These are phyloP conservation scores for Sycophila sp. DNA, from an alignment of 1,140 invertebrate genomes.

Conservation along the genomic window DNA sequence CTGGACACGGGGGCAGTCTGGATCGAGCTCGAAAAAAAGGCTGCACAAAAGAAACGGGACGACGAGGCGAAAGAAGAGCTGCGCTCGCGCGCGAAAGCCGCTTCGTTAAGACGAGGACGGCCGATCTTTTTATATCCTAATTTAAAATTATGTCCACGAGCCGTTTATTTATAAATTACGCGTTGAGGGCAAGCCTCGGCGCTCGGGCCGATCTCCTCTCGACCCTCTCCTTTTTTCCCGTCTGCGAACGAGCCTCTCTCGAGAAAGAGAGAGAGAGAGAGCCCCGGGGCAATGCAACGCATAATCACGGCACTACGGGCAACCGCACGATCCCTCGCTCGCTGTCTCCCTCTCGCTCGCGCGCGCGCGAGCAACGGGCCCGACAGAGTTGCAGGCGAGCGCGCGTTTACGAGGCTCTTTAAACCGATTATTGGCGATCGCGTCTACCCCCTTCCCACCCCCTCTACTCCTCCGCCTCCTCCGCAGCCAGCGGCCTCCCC, in stretches of 20 bases:
- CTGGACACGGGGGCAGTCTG: too few species aligned
- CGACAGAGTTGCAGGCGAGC: conserved; percentile 35
- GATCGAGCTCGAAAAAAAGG: too few species aligned
- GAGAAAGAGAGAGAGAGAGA: neutral
- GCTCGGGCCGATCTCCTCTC: neutral
- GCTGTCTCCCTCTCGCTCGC: neutral
- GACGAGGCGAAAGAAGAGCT: too few species aligned
- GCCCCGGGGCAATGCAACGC: neutral
- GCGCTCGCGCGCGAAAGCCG: neutral
- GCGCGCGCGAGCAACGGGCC: neutral
- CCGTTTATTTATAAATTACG: conserved; percentile 34
- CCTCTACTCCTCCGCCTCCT: neutral
- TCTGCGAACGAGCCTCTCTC: neutral
- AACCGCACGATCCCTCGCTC: conserved; percentile 1
- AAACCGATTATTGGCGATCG: conserved; percentile 43
- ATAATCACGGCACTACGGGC: conserved; percentile 5
- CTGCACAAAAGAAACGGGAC: too few species aligned
- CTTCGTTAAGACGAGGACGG: neutral
- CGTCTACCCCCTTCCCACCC: neutral
- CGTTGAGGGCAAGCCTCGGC: neutral
- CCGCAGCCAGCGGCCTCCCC: too few species aligned
- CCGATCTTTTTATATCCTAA: conserved; percentile 19
- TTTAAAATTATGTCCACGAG: conserved; percentile 26
- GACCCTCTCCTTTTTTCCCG: neutral
- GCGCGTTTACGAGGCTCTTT: conserved; percentile 41